Evolutionary conservation across 2,113 vertebrate species (phyloP).

Genomic region (Cyanocitta stelleri): DNA sequence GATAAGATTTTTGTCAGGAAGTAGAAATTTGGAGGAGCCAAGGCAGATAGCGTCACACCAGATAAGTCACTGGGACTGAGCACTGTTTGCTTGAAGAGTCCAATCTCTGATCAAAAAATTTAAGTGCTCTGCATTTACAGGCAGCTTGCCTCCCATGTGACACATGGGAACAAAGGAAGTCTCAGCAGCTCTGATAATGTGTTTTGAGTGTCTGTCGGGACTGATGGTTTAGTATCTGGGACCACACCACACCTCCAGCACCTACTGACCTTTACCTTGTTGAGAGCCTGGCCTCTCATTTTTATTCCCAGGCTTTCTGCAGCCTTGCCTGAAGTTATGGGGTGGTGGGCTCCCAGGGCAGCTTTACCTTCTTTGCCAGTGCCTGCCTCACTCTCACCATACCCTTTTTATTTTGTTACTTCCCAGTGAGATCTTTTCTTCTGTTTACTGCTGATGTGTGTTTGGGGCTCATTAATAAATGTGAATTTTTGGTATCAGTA

Average conservation of each 20-base stretch:
- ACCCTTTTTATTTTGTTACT: neutral
- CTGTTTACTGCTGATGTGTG: neutral
- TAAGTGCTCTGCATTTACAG: neutral
- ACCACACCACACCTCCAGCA: neutral
- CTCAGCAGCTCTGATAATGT: neutral
- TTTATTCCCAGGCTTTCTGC: neutral
- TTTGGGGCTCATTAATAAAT: neutral
- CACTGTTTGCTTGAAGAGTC: neutral
- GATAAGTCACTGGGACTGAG: neutral
- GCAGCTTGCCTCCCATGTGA: accelerated
- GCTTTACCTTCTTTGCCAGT: neutral
- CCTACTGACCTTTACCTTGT: neutral
- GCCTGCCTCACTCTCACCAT: accelerated
- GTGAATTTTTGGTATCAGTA: neutral
- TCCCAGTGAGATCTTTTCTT: neutral
- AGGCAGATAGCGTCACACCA: neutral
- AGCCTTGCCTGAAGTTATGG: neutral
- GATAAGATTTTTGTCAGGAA: neutral
- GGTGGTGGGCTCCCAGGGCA: neutral
- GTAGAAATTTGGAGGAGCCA: neutral
- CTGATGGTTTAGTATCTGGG: neutral
- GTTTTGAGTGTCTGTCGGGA: neutral
- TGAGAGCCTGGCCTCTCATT: neutral
- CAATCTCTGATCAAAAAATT: neutral
- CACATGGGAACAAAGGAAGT: accelerated